These are phyloP conservation scores for Hedya salicella DNA, from an alignment of 2,888 invertebrate genomes.

Conservation along the genomic window DNA sequence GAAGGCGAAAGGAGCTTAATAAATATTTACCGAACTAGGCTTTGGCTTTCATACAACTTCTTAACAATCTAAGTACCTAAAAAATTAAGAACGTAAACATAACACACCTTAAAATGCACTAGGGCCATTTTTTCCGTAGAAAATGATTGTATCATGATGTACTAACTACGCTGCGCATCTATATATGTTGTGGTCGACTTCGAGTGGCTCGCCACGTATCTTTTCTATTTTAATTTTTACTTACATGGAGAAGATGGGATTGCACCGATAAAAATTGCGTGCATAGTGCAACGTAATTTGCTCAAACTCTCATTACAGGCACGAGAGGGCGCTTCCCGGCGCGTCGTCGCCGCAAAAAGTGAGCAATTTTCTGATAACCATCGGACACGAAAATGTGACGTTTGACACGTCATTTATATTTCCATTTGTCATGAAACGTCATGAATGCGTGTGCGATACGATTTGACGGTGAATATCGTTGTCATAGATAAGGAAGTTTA, in stretches of 20 bases:
- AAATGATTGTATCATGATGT: too few relatives aligned
- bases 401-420: constrained; percentile 80
- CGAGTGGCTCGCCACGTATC: too few relatives aligned
- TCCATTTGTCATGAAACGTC: constrained; percentile 72
- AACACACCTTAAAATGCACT: too few relatives aligned
- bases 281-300: constrained; percentile 26
- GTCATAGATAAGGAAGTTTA: constrained; percentile 30
- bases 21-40: too few relatives aligned
- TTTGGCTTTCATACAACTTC: too few relatives aligned
- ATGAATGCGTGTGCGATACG: constrained; percentile 28
- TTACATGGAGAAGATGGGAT: not conserved
- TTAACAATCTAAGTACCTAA: too few relatives aligned
- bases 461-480: constrained; percentile 36
- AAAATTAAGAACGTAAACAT: too few relatives aligned
- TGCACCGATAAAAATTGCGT: constrained; percentile 35
- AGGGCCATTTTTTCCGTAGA: too few relatives aligned
- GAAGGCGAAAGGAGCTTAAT: too few relatives aligned
- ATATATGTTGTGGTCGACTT: too few relatives aligned
- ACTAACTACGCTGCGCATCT: too few relatives aligned
- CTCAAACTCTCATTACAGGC: constrained; percentile 60
- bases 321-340: constrained; percentile 65
- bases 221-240: too few relatives aligned
- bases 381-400: constrained; percentile 77
- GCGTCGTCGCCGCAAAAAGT: constrained; percentile 70
- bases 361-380: constrained; percentile 81